phyloP scores from a whole-genome alignment of 2,888 invertebrate species.

The Eumerus sabulonum region DNA sequence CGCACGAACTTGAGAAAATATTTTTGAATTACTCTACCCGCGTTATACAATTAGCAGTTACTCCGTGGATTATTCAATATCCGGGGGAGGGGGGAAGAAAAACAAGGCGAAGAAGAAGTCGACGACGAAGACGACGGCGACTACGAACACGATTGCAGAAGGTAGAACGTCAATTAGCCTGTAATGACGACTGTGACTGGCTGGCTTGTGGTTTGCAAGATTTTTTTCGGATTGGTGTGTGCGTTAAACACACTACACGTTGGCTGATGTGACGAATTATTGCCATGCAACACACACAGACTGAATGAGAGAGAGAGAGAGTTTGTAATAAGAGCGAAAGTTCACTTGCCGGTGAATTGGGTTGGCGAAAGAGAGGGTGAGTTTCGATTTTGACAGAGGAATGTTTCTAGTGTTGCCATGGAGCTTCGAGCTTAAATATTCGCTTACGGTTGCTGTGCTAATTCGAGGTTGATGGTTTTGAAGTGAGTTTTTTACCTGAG shows the following conservation, averaged over 20 bases:
- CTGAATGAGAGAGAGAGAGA: background rate
- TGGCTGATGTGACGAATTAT: too few relatives aligned
- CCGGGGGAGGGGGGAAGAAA: conserved; percentile 31
- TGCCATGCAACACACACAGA: too few relatives aligned
- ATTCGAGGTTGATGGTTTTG: too few relatives aligned
- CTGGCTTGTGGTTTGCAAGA: too few relatives aligned
- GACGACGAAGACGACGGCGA: conserved; percentile 46
- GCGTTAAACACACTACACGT: too few relatives aligned
- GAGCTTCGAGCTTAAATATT: background rate
- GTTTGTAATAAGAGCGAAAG: conserved; percentile 29
- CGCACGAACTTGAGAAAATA: conserved; percentile 41
- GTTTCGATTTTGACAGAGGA: conserved; percentile 31
- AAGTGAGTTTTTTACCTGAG: too few relatives aligned
- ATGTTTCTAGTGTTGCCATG: conserved; percentile 17
- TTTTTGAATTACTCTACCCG: background rate
- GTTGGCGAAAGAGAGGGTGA: conserved; percentile 14
- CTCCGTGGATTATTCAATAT: conserved; percentile 36
- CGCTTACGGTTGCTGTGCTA: background rate
- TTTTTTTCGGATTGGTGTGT: too few relatives aligned
- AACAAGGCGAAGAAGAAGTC: conserved; percentile 58
- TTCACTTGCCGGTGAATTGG: background rate
- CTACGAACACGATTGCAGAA: conserved; percentile 30
- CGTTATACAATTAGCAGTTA: conserved; percentile 57
- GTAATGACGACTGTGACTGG: too few relatives aligned
- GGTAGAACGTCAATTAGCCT: conserved; percentile 8